phyloP scores from a whole-genome alignment of 2,888 invertebrate species.

The Apamea epomidion region DNA sequence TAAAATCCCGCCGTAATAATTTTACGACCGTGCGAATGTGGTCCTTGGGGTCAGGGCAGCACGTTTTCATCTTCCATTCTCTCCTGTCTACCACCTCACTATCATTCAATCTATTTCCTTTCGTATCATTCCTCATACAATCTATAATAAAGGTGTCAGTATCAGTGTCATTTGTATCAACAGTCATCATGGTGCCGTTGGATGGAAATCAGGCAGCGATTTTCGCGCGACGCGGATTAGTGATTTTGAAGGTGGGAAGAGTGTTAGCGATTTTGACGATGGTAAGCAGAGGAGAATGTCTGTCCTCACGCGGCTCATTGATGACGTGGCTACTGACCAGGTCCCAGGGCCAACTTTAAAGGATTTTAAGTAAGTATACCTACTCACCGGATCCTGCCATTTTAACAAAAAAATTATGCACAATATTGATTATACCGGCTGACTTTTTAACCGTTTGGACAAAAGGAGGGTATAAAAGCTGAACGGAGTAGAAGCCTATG shows the following conservation, averaged over 20 bases:
- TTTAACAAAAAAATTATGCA: background rate
- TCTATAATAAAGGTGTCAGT: background rate
- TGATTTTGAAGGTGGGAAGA: too few relatives aligned
- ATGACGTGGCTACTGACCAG: constrained; percentile 67
- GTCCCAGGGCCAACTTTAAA: constrained; percentile 78
- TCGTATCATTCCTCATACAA: background rate
- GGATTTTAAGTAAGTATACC: constrained; percentile 74
- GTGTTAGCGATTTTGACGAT: constrained; percentile 2
- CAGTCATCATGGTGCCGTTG: constrained; percentile 24
- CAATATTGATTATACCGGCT: background rate
- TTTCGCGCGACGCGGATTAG: background rate
- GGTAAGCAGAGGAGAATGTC: constrained; percentile 68
- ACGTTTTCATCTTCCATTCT: background rate
- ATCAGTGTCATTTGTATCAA: background rate
- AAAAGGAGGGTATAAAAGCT: too few relatives aligned
- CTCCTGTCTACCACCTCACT: background rate
- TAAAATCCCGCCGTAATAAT: too few relatives aligned
- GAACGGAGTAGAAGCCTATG: too few relatives aligned
- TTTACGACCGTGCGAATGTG: too few relatives aligned
- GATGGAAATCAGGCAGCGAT: background rate
- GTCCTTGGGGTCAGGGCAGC: background rate
- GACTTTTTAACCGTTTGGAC: too few relatives aligned
- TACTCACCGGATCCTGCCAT: background rate
- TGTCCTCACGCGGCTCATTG: constrained; percentile 75
- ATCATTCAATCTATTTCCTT: background rate